Percentiles rank a stretch among this genome's conserved stretches.
These are phyloP conservation scores for Stegophylla sp. DNA, from an alignment of 2,888 invertebrate species.

Conservation along the genomic window DNA sequence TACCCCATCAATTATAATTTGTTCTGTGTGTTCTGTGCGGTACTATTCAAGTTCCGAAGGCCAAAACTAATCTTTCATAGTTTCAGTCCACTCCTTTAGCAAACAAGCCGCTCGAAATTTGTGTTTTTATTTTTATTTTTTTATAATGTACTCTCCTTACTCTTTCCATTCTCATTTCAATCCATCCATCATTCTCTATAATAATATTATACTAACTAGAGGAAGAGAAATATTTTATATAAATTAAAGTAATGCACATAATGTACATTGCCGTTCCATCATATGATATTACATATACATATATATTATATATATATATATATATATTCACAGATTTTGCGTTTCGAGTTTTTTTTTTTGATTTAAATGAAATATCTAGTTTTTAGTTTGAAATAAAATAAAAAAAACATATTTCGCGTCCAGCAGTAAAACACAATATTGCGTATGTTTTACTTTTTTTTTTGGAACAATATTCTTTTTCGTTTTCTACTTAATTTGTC, in stretches of 20 bases:
- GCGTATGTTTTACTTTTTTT: too few relatives aligned
- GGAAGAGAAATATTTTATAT: background rate
- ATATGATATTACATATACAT: background rate
- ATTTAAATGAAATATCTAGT: background rate
- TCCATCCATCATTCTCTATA: constrained; percentile 25
- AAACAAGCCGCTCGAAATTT: background rate
- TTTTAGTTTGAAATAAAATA: too few relatives aligned
- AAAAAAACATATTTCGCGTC: too few relatives aligned
- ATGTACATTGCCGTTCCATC: background rate
- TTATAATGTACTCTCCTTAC: background rate
- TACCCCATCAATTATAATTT: background rate
- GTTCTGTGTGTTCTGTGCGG: background rate
- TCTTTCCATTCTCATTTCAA: background rate
- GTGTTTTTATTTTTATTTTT: background rate
- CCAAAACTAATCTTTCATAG: background rate
- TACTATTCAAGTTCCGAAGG: background rate
- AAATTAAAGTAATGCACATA: background rate
- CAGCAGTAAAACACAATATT: too few relatives aligned
- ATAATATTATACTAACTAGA: background rate
- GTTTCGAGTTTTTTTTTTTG: too few relatives aligned
- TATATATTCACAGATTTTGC: too few relatives aligned
- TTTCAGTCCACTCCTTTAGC: background rate
- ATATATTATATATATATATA: too few relatives aligned
- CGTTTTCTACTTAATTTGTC: too few relatives aligned
- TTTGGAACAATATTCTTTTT: too few relatives aligned